Evolutionary conservation across 1,140 invertebrate genomes (phyloP).

Genomic region (Aradophagus sp.): DNA sequence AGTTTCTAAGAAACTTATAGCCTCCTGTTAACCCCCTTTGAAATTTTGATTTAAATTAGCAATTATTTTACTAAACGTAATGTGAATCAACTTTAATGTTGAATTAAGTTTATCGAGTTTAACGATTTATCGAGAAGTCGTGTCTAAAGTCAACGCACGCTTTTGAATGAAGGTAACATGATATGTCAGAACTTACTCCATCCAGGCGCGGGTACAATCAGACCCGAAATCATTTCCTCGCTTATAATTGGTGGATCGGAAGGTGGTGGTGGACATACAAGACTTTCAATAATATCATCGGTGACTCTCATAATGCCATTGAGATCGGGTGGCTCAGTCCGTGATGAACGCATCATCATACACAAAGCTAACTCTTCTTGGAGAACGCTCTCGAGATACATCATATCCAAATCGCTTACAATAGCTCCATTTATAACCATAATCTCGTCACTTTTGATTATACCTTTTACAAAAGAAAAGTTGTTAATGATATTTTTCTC

Average conservation of each 20-base stretch:
- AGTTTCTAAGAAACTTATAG: constrained; percentile 20
- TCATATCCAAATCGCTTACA: constrained; percentile 98
- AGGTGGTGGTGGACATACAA: constrained; percentile 96
- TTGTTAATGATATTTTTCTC: no score
- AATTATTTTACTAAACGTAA: no score
- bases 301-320: constrained; percentile 87
- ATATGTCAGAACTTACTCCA: constrained; percentile 88
- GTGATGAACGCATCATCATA: constrained; percentile 98
- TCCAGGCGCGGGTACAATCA: constrained; percentile 95
- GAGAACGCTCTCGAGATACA: constrained; percentile 96
- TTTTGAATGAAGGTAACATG: no score
- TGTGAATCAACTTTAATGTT: no score
- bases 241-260: constrained; percentile 93
- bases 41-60: constrained; percentile 10
- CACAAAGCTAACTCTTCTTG: constrained; percentile 96
- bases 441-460: constrained; percentile 98
- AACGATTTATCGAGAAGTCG: no score
- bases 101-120: no score
- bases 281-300: constrained; percentile 95
- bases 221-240: constrained; percentile 95
- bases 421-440: constrained; percentile 99
- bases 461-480: no score
- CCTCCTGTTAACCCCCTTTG: no score
- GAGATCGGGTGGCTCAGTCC: constrained; percentile 93
- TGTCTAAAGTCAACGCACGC: no score